Evolutionary conservation across 2,797 vertebrate species (phyloP).

Genomic region (Acanthis flammea): DNA sequence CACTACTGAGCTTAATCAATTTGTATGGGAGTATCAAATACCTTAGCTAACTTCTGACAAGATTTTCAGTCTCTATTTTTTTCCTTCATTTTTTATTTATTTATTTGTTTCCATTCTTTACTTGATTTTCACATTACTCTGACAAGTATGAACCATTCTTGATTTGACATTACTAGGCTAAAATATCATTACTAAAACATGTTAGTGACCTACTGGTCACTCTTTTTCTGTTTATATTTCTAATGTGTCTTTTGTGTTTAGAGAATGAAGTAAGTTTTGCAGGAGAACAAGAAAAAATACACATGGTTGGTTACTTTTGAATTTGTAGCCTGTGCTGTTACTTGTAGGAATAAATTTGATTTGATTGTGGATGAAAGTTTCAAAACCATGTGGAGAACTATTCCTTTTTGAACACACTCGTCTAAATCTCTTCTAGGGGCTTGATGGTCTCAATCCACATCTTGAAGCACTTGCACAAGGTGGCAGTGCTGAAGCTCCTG

Average conservation of each 20-base stretch:
- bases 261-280: not conserved
- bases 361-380: not conserved
- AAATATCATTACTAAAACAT: not conserved
- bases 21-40: not conserved
- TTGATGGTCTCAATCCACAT: not conserved
- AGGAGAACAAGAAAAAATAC: not conserved
- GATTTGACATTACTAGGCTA: not conserved
- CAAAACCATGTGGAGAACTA: not conserved
- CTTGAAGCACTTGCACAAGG: not conserved
- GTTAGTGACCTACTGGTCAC: not conserved
- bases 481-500: not conserved
- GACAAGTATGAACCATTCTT: not conserved
- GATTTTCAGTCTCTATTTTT: not conserved
- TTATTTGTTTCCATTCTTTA: not conserved
- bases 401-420: not conserved
- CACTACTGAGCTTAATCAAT: not conserved
- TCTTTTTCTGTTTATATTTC: not conserved
- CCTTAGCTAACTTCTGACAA: not conserved
- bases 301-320: not conserved
- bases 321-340: not conserved
- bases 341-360: not conserved
- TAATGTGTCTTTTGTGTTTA: not conserved
- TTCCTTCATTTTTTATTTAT: not conserved
- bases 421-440: not conserved
- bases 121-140: not conserved